A percentile compares a stretch with the other conserved stretches of the same genome.
phyloP scores from a whole-genome alignment of 1,140 invertebrate species.

The Tetragnatha versicolor region DNA sequence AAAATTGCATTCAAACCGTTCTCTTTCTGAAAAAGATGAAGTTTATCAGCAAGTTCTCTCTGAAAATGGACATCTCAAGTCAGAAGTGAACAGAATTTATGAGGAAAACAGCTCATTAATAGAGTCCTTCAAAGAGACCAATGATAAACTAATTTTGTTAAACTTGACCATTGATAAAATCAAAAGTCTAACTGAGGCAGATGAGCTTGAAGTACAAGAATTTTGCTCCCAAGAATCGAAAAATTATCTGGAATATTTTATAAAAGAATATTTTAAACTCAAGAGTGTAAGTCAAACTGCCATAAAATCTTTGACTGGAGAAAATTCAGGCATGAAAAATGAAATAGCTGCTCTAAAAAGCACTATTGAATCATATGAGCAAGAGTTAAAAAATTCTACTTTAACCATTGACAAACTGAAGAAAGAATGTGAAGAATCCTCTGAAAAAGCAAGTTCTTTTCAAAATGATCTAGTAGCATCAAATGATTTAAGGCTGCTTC shows the following conservation, averaged over 20 bases:
- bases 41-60: neutral
- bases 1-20: neutral
- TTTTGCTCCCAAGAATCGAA: neutral
- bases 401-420: neutral
- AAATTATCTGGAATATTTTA: neutral
- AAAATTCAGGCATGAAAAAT: constrained; percentile 1
- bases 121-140: neutral
- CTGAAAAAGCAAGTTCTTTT: neutral
- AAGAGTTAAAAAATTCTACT: neutral
- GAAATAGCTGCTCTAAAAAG: neutral
- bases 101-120: neutral
- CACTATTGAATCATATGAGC: neutral
- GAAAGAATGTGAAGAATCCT: neutral
- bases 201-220: neutral
- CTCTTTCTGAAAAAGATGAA: constrained; percentile 17
- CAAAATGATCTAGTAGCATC: neutral
- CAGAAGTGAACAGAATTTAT: neutral
- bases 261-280: neutral
- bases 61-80: constrained; percentile 4
- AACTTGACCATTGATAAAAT: neutral
- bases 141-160: neutral
- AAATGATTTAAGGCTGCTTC: neutral
- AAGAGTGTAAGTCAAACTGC: neutral
- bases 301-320: neutral
- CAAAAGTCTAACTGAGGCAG: neutral